Percentiles rank a stretch among this genome's conserved stretches.
Conservation (phyloP, 2,888 invertebrate genomes). For the Agrilus cyanescens region DNA sequence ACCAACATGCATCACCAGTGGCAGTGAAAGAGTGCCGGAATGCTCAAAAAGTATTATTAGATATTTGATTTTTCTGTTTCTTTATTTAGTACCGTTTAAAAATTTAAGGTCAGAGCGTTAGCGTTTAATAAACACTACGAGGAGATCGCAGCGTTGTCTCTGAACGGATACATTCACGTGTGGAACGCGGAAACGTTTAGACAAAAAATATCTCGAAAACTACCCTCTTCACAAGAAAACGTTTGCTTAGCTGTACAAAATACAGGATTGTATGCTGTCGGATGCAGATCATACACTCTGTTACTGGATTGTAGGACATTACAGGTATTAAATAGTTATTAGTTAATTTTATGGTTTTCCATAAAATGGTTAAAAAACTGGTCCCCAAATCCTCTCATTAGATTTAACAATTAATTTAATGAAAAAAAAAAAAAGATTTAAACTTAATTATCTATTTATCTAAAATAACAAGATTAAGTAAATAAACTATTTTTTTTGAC, state of each 20-base stretch:
- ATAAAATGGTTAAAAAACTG: no score
- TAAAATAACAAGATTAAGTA: no score
- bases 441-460: no score
- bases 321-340: conserved; percentile 48
- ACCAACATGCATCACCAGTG: conserved; percentile 51
- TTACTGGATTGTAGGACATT: conserved; percentile 80
- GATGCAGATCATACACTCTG: conserved; percentile 85
- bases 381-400: no score
- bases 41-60: conserved; percentile 47
- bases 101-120: conserved; percentile 59
- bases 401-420: no score
- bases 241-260: conserved; percentile 84
- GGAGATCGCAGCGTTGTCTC: conserved; percentile 81
- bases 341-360: no score
- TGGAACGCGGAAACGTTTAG: conserved; percentile 84
- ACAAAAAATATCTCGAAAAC: conserved; percentile 74
- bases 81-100: conserved; percentile 3
- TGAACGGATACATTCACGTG: conserved; percentile 90
- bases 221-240: conserved; percentile 85
- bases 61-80: neutral
- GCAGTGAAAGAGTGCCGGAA: conserved; percentile 68
- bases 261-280: conserved; percentile 82
- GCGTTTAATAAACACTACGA: conserved; percentile 76
- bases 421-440: no score
- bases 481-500: no score